These are phyloP conservation scores for Eilema caniola DNA, from an alignment of 2,888 invertebrate genomes.

Conservation along the genomic window DNA sequence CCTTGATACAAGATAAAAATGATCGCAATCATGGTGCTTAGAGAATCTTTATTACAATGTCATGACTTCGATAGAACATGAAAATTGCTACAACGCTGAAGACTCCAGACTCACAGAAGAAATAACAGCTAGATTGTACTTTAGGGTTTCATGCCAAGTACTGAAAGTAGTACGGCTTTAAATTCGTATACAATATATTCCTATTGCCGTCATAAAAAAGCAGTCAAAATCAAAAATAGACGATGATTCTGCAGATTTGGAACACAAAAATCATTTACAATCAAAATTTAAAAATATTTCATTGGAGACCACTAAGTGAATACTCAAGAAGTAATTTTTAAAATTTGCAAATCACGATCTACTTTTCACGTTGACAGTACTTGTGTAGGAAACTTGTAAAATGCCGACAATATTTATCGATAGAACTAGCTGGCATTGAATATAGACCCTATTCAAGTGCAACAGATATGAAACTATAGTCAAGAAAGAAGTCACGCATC, in stretches of 20 bases:
- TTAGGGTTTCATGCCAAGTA: slow-evolving; percentile 20
- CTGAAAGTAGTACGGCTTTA: slow-evolving; percentile 23
- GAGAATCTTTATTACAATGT: slow-evolving; percentile 53
- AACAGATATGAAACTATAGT: slow-evolving; percentile 27
- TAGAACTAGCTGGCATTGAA: slow-evolving; percentile 23
- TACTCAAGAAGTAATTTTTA: too few relatives aligned
- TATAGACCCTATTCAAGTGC: slow-evolving; percentile 23
- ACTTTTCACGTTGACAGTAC: neutral
- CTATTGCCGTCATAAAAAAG: slow-evolving; percentile 1
- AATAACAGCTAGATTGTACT: slow-evolving; percentile 39
- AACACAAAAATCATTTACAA: too few relatives aligned
- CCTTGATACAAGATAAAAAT: slow-evolving; percentile 46
- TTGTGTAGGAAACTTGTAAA: slow-evolving; percentile 9
- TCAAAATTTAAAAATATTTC: too few relatives aligned
- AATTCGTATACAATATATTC: slow-evolving; percentile 25
- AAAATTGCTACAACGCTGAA: neutral
- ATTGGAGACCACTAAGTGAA: too few relatives aligned
- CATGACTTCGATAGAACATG: slow-evolving; percentile 48
- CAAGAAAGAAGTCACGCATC: slow-evolving; percentile 59
- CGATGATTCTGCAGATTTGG: neutral
- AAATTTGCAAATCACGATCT: neutral
- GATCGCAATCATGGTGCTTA: slow-evolving; percentile 52
- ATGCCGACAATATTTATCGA: neutral
- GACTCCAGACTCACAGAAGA: neutral
- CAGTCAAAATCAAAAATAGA: neutral